These are phyloP conservation scores for Lysandra coridon DNA, from an alignment of 2,888 invertebrate genomes.

Conservation along the genomic window DNA sequence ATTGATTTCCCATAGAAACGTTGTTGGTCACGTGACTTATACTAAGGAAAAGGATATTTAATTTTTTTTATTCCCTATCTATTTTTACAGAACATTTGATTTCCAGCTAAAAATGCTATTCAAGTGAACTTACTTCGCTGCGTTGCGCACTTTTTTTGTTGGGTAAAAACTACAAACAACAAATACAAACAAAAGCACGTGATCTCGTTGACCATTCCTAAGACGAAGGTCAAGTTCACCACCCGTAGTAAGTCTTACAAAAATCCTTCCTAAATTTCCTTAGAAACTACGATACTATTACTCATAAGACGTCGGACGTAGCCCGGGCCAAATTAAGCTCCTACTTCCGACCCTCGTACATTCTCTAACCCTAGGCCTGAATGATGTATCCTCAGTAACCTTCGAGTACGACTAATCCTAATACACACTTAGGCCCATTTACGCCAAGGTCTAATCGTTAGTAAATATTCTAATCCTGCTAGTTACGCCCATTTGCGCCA, in stretches of 20 bases:
- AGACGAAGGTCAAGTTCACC: background rate
- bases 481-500: too few relatives aligned
- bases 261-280: background rate
- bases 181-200: too few relatives aligned
- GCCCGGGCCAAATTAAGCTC: background rate
- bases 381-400: background rate
- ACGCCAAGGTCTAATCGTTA: background rate
- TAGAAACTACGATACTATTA: background rate
- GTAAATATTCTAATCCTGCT: background rate
- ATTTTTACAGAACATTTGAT: too few relatives aligned
- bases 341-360: slow-evolving; percentile 6
- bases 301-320: background rate
- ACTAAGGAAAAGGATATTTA: too few relatives aligned
- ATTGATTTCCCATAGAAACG: too few relatives aligned
- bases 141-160: too few relatives aligned
- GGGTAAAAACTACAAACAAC: too few relatives aligned
- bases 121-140: too few relatives aligned
- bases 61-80: too few relatives aligned
- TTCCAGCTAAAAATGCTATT: too few relatives aligned
- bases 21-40: too few relatives aligned
- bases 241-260: background rate
- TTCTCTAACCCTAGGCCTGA: background rate
- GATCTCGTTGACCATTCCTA: too few relatives aligned
- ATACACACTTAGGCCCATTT: background rate
- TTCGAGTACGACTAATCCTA: background rate